phyloP scores from a whole-genome alignment of 2,888 invertebrate species.

The Diarsia rubi region DNA sequence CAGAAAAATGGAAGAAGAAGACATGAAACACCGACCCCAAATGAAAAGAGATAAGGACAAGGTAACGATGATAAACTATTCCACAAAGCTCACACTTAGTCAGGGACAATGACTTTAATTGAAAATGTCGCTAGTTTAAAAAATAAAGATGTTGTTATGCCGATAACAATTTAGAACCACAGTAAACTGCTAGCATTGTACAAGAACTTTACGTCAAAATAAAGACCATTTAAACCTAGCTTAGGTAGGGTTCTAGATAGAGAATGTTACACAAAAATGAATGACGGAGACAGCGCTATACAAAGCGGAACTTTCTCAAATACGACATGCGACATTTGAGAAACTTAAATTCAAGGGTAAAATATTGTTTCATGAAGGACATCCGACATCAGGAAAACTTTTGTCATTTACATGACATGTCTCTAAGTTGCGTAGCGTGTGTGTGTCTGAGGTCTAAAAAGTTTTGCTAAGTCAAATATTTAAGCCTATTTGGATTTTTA shows the following conservation, averaged over 20 bases:
- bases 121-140: too few species aligned
- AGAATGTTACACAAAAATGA: background rate
- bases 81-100: too few species aligned
- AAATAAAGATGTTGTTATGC: too few species aligned
- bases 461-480: background rate
- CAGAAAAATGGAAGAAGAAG: too few species aligned
- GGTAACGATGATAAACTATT: too few species aligned
- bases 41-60: too few species aligned
- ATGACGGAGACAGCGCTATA: background rate
- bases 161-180: background rate
- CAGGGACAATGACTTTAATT: too few species aligned
- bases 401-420: conserved; percentile 17
- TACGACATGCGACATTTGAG: background rate
- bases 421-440: background rate
- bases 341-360: conserved; percentile 11
- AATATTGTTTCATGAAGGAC: conserved; percentile 9
- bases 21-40: too few species aligned
- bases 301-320: background rate
- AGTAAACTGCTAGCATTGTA: background rate
- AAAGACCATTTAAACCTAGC: background rate
- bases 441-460: background rate
- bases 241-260: background rate
- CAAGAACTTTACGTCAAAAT: background rate
- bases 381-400: conserved; percentile 17
- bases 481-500: background rate